Evolutionary conservation across 2,888 invertebrate species (phyloP), one percentile per base, ranked within the genome.

Genomic region (Periphyllus acericola): DNA sequence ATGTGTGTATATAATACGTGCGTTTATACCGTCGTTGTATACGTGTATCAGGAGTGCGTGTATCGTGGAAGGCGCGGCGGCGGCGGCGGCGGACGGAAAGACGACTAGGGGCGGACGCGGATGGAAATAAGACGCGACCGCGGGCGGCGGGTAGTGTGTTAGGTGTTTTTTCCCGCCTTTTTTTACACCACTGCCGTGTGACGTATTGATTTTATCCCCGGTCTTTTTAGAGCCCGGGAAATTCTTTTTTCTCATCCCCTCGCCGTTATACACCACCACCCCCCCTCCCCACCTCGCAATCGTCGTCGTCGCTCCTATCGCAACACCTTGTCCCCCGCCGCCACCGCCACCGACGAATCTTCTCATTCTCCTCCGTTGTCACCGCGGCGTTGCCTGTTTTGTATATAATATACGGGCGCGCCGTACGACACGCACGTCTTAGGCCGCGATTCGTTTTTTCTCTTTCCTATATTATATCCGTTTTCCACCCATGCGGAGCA

Each of bases 171-270:
- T 86, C 9, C 72, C 36, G 29, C 55, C 72, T 55, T 80, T 85
- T 76, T 85, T 83, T 81, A 87, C 76, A 46, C 82, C 79, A 74
- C 52, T 78, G 71, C 55, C 82, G 74, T 68, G 78, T 80, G 34
- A 78, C 80, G 89, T 89, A 84, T 78, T 87, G 79, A 83, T 84
- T 86, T 55, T 89, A 84, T 83, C 84, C 78, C 89, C 79, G 76
- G 72, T 74, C 90, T 91, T 91, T 91, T 91, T 91, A 90, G 91
- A 89, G 90, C 89, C 86, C 83, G 87, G 87, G 83, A 80, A 84
- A 81, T 89, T 88, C 88, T 89, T 89, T 89, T 86, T 84, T 89
- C 89, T 89, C 89, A 83, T 36, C 89, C 84, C 89, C 46, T 89
- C n/a, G 5, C 1, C 8, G 14, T 46, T 89, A n/a, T 76, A 1